Evolutionary conservation across 2,797 vertebrate genomes (phyloP).

Genomic region (Fistularia commersonii): DNA sequence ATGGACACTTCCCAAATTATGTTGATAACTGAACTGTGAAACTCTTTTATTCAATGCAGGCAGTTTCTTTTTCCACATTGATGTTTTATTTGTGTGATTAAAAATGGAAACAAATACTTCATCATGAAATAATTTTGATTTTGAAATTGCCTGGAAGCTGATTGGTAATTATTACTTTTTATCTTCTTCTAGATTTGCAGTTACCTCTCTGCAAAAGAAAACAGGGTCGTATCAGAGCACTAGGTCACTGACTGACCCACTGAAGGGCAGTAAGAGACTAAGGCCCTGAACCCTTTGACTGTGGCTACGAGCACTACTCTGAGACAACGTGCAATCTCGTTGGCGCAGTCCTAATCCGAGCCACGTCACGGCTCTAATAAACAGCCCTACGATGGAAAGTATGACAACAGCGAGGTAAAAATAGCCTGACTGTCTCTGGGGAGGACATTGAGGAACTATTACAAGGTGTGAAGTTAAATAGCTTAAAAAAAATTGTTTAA

Average conservation of each 20-base stretch:
- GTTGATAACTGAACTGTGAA: no score
- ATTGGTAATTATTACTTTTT: no score
- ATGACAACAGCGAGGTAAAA: constrained; percentile 45
- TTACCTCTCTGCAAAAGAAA: background rate
- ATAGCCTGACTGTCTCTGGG: constrained; percentile 34
- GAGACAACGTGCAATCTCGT: constrained; percentile 32
- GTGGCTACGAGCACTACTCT: constrained; percentile 43
- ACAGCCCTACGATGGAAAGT: constrained; percentile 41
- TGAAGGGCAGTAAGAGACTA: constrained; percentile 11
- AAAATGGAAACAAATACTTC: no score
- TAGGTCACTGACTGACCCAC: constrained; percentile 1
- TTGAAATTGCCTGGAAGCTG: no score
- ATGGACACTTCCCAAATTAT: no score
- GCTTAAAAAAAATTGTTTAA: background rate
- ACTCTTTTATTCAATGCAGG: no score
- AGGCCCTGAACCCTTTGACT: constrained; percentile 30
- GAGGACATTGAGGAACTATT: constrained; percentile 5
- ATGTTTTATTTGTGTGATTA: no score
- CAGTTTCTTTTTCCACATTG: no score
- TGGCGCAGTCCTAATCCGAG: constrained; percentile 65
- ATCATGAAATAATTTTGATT: no score
- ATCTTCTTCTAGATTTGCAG: background rate
- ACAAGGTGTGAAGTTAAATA: background rate
- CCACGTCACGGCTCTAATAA: constrained; percentile 42
- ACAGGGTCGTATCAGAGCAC: constrained; percentile 8